Percentiles rank a stretch among this genome's conserved stretches.
phyloP scores from a whole-genome alignment of 2,888 invertebrate genomes.

The Acleris cristana region DNA sequence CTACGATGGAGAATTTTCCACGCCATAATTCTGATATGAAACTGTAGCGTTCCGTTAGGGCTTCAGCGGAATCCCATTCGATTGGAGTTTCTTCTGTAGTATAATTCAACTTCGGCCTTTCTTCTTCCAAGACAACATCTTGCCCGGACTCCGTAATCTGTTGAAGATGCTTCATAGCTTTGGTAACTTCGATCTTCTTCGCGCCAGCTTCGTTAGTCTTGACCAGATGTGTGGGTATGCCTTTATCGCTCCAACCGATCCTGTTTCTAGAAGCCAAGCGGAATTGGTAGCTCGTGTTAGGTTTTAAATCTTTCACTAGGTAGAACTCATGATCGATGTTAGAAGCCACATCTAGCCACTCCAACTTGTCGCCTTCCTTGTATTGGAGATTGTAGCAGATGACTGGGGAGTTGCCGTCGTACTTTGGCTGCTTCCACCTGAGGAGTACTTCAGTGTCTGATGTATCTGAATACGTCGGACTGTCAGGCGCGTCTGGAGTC shows the following conservation, averaged over 20 bases:
- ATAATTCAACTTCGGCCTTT: constrained; percentile 88
- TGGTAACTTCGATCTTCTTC: constrained; percentile 90
- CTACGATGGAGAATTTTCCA: constrained; percentile 94
- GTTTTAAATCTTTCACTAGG: constrained; percentile 89
- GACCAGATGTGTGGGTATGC: constrained; percentile 90
- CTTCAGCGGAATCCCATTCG: constrained; percentile 87
- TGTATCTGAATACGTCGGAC: constrained; percentile 92
- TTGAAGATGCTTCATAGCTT: constrained; percentile 93
- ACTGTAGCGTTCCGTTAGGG: constrained; percentile 90
- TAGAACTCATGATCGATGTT: constrained; percentile 98
- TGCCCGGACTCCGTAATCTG: constrained; percentile 93
- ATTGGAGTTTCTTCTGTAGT: constrained; percentile 88
- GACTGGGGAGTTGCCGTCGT: constrained; percentile 95
- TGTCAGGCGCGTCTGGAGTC: constrained; percentile 93
- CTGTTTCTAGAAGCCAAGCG: constrained; percentile 94
- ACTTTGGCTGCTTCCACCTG: constrained; percentile 96
- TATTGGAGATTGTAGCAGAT: constrained; percentile 95
- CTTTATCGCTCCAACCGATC: constrained; percentile 97
- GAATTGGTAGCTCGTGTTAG: constrained; percentile 94
- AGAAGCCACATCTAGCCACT: constrained; percentile 93
- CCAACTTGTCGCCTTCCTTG: constrained; percentile 88
- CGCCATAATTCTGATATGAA: constrained; percentile 93
- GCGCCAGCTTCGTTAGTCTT: constrained; percentile 88
- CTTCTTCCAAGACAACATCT: constrained; percentile 86
- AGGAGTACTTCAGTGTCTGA: constrained; percentile 94